These are phyloP conservation scores for Syngnathus acus DNA, from an alignment of 2,797 vertebrate genomes.

Conservation along the genomic window DNA sequence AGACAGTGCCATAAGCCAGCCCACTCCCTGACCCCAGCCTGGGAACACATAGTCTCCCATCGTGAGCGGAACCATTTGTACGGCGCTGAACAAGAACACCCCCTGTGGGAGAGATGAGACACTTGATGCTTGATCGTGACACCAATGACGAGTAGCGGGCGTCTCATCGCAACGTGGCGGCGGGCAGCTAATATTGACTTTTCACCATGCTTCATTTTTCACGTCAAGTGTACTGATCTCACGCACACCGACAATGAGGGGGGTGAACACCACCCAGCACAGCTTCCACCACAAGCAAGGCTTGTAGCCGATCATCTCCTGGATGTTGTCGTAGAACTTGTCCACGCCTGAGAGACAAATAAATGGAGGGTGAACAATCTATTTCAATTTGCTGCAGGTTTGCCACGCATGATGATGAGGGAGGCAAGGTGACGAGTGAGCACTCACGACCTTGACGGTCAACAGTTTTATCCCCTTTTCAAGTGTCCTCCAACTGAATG, in stretches of 20 bases:
- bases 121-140: conserved; percentile 54
- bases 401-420: conserved; percentile 49
- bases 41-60: conserved; percentile 96
- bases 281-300: conserved; percentile 98
- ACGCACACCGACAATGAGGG: conserved; percentile 92
- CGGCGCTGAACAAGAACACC: conserved; percentile 94
- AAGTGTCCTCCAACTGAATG: not conserved
- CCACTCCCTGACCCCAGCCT: conserved; percentile 94
- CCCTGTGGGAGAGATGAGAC: conserved; percentile 75
- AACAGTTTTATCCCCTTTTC: not conserved
- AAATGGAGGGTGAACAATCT: conserved; percentile 43
- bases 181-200: conserved; percentile 56
- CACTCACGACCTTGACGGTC: conserved; percentile 39
- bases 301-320: conserved; percentile 97
- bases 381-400: conserved; percentile 49
- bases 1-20: conserved; percentile 97
- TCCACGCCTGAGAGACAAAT: conserved; percentile 81
- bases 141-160: conserved; percentile 27
- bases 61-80: conserved; percentile 96
- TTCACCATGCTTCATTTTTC: conserved; percentile 49
- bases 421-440: conserved; percentile 29
- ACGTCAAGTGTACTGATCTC: conserved; percentile 43
- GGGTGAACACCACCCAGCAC: conserved; percentile 97
- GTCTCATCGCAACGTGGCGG: conserved; percentile 31
- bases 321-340: conserved; percentile 95